Base-by-base conservation (phyloP, 2,113 vertebrate genomes). In the Amphilophus citrinellus region DNA sequence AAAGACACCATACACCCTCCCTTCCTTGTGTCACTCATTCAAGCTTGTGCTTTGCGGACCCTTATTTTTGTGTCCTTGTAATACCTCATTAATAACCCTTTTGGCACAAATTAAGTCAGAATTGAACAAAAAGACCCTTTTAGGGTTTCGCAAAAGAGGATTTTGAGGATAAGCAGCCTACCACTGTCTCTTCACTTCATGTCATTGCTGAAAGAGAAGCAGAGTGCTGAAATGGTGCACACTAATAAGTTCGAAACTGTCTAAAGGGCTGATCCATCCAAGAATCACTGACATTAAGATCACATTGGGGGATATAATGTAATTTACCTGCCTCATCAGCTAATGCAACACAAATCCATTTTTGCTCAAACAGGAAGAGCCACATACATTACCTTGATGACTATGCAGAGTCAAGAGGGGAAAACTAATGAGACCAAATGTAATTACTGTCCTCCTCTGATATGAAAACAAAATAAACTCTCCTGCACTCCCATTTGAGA, bases 331-430 rank as follows among this genome's bases (percentile, higher is more conserved):
- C 93, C 91, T 96, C 95, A 96, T 96, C 95, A 95, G 95, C 95
- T 96, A 96, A 96, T 96, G 96, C 93, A 96, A 94, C 81, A 79
- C 91, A 96, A 96, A 96, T 96, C 95, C 93, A 93, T 95, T 96
- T 96, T 95, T 83, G 44, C 88, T 91, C 85, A 94, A 95, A 94
- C 93, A 92, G 92, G 93, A 94, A 95, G 92, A 90, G 83, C 94
- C 93, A 94, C 94, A 95, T 96, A 95, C 95, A 96, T 96, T 96
- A 96, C 91, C 94, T 91, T 95, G 94, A 96, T 96, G 92, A 94
- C 89, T 86, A 86, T 60, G 79, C 84, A 78, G 90, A 94, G 94
- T 95, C 94, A 92, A 88, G 92, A 90, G 93, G 89, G 91, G 73
- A 82, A 87, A 24, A 90, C 93, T 95, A 95, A 96, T 95, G 94